Conservation (phyloP, 2,888 invertebrate genomes). For the Pseudococcus viburni region DNA sequence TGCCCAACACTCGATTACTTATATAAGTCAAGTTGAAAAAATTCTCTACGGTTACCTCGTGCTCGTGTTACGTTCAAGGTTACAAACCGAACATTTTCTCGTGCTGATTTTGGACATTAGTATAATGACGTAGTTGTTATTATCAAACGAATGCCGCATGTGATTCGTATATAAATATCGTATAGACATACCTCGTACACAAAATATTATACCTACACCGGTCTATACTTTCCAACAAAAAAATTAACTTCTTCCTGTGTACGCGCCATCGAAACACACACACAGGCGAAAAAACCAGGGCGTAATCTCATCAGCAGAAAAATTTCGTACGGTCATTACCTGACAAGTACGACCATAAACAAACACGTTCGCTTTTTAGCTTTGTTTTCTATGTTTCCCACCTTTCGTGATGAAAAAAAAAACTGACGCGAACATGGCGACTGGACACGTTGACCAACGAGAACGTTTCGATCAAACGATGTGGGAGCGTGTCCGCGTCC, state of each 20-base stretch:
- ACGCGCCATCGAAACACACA: not conserved
- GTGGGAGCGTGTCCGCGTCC: not conserved
- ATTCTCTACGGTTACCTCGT: not conserved
- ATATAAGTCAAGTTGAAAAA: no score
- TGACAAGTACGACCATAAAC: not conserved
- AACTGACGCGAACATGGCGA: not conserved
- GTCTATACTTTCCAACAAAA: not conserved
- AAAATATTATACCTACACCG: not conserved
- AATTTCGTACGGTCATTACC: not conserved
- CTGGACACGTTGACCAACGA: not conserved
- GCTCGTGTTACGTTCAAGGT: not conserved
- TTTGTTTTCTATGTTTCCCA: not conserved
- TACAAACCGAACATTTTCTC: not conserved
- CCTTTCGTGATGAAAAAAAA: not conserved
- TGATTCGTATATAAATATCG: no score
- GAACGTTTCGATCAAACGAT: not conserved
- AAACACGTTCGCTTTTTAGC: not conserved
- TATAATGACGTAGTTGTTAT: not conserved
- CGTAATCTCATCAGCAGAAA: not conserved
- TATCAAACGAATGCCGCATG: not conserved
- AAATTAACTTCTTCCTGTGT: not conserved
- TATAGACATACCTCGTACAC: not conserved
- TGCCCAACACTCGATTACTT: no score
- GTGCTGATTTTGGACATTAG: not conserved
- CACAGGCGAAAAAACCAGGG: not conserved